Percentiles rank a stretch among this genome's conserved stretches.
Conservation (phyloP, 2,797 vertebrate species). For the Lagodon rhomboides region DNA sequence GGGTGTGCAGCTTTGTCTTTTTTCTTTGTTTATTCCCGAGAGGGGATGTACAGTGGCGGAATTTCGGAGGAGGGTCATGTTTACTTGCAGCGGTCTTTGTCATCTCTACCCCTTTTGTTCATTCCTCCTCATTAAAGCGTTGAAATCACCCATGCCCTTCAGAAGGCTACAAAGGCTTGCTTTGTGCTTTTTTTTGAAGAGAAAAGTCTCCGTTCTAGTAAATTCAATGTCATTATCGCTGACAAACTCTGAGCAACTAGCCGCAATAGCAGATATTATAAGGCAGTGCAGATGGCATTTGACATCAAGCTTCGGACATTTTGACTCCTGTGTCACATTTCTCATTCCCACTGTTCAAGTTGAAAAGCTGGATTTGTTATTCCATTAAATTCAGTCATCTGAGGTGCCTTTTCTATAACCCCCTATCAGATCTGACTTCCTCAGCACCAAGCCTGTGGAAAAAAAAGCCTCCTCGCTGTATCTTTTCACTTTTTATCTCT, state of each 20-base stretch:
- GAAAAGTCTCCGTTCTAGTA: conserved; percentile 35
- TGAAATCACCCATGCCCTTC: conserved; percentile 70
- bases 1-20: conserved; percentile 60
- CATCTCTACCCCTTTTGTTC: conserved; percentile 73
- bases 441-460: conserved; percentile 11
- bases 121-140: conserved; percentile 78
- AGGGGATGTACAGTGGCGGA: conserved; percentile 66
- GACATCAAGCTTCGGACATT: conserved; percentile 42
- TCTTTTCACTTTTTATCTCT: conserved; percentile 52
- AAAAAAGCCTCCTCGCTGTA: conserved; percentile 16
- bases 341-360: conserved; percentile 52
- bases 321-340: conserved; percentile 44
- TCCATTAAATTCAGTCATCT: conserved; percentile 59
- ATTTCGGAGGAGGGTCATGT: conserved; percentile 76
- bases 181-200: conserved; percentile 54
- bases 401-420: conserved; percentile 44
- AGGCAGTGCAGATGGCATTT: conserved; percentile 21
- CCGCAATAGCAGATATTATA: conserved; percentile 36
- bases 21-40: conserved; percentile 70
- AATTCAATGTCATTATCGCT: conserved; percentile 58
- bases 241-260: conserved; percentile 33
- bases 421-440: conserved; percentile 52
- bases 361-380: conserved; percentile 60
- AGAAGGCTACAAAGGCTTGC: conserved; percentile 59
- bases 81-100: conserved; percentile 74